phyloP scores from a whole-genome alignment of 2,113 vertebrate species.

The Jacana jacana region DNA sequence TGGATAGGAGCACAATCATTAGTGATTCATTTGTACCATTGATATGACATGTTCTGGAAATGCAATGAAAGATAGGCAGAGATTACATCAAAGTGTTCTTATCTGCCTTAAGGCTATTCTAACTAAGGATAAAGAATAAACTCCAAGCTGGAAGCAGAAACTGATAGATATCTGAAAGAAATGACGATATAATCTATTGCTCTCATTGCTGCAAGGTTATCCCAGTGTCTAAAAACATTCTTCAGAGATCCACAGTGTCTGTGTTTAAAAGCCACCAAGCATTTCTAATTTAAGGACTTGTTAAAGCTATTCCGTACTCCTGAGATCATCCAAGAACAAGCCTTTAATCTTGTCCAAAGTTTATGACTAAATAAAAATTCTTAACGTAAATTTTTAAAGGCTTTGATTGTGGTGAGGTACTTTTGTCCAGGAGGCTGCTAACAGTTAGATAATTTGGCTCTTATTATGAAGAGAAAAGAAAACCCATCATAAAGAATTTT shows the following conservation, averaged over 20 bases:
- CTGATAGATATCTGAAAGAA: constrained; percentile 45
- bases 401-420: neutral
- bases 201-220: constrained; percentile 46
- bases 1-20: neutral
- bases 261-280: neutral
- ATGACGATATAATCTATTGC: constrained; percentile 3
- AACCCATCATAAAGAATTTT: neutral
- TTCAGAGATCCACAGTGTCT: neutral
- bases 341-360: constrained; percentile 4
- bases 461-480: neutral
- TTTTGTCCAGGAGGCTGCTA: neutral
- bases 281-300: constrained; percentile 22
- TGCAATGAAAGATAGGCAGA: neutral
- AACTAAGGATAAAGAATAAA: constrained; percentile 34
- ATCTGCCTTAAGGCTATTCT: constrained; percentile 3
- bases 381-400: neutral
- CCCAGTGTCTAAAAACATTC: constrained; percentile 2
- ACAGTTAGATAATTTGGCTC: neutral
- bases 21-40: constrained; percentile 23
- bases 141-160: neutral
- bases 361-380: constrained; percentile 16
- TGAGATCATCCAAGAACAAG: neutral
- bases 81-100: constrained; percentile 14
- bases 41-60: neutral
- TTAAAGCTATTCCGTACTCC: neutral